Percentiles rank a stretch among this genome's conserved stretches.
Conservation (phyloP, 1,140 invertebrate species). For the Holcopasites calliopsidis region DNA sequence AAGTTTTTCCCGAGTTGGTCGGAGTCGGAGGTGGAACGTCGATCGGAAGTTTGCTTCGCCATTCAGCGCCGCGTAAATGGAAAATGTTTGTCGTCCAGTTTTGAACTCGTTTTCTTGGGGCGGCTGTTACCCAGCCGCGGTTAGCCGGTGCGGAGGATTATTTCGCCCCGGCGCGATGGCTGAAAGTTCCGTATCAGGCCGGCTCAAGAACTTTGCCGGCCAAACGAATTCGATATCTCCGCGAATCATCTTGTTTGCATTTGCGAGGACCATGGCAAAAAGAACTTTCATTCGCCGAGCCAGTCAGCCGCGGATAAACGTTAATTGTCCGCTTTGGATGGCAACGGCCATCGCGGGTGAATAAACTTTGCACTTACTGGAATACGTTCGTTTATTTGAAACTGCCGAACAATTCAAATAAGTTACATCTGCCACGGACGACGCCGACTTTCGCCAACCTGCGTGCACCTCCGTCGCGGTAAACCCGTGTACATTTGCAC, state of each 20-base stretch:
- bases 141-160: too few relatives aligned
- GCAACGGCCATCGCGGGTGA: neutral
- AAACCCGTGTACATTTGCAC: slow-evolving; percentile 36
- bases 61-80: neutral
- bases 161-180: neutral
- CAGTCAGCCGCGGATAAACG: neutral
- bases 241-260: slow-evolving; percentile 15
- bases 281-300: neutral
- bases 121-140: neutral
- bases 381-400: neutral
- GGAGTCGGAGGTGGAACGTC: neutral
- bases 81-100: neutral
- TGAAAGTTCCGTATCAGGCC: neutral
- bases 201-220: neutral
- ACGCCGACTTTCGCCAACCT: neutral
- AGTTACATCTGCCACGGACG: neutral
- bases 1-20: neutral
- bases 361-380: neutral
- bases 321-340: slow-evolving; percentile 1
- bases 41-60: neutral
- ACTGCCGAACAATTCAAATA: neutral
- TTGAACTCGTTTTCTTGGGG: neutral
- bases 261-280: neutral
- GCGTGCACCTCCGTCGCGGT: slow-evolving; percentile 11
- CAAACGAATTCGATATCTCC: slow-evolving; percentile 22